Evolutionary conservation across 1,140 invertebrate genomes (phyloP).

Genomic region (Hormaphis cornu): DNA sequence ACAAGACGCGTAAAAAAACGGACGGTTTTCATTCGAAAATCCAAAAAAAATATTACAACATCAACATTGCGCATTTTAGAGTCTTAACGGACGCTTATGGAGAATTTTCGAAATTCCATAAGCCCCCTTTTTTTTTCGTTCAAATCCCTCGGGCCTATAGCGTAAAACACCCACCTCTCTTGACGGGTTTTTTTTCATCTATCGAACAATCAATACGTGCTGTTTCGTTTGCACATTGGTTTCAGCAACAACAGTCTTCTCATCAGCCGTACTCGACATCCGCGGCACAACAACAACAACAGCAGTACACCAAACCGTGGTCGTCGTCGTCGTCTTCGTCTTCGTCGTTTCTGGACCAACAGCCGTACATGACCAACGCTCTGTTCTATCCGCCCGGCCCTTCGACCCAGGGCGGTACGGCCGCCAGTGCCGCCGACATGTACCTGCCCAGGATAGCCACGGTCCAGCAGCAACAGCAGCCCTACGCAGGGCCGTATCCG

Average conservation of each 20-base stretch:
- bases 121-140: too few relatives aligned
- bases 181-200: too few relatives aligned
- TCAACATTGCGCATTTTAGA: too few relatives aligned
- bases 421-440: neutral
- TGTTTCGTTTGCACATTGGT: neutral
- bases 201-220: too few relatives aligned
- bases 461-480: neutral
- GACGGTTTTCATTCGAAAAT: too few relatives aligned
- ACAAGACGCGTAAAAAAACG: too few relatives aligned
- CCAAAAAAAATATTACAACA: too few relatives aligned
- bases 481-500: neutral
- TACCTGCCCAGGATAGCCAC: neutral
- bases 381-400: neutral
- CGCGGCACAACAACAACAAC: slow-evolving; percentile 4
- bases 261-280: neutral
- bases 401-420: neutral
- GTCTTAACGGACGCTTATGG: too few relatives aligned
- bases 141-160: too few relatives aligned
- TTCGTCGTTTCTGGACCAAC: neutral
- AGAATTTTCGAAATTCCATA: too few relatives aligned
- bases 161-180: too few relatives aligned
- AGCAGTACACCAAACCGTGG: slow-evolving; percentile 9
- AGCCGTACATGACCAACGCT: neutral
- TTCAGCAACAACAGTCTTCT: neutral
- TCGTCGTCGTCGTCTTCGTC: neutral